Evolutionary conservation across 2,113 vertebrate species (phyloP), one percentile per base, ranked within the genome.

Genomic region (Parotia lawesii): DNA sequence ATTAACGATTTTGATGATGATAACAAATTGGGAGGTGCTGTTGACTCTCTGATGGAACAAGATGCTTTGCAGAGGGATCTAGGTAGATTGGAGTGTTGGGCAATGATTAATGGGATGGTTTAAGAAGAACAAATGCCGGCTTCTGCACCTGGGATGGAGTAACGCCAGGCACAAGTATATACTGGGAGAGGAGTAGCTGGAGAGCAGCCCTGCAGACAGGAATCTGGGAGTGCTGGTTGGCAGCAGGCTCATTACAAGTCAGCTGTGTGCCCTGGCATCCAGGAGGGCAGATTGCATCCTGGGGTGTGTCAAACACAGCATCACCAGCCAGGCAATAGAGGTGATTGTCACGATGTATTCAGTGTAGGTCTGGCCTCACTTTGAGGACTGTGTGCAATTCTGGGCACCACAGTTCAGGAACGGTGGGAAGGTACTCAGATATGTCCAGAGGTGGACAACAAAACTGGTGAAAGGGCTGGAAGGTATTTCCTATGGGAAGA

Each of bases 321-420:
- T 12, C 10, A 44, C 9, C 17, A 54, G 23, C 6, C 2, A 1
- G 28, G 18, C n/a, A 22, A 35, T 44, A 65, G 14, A 6, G 25
- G 6, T 29, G 45, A 45, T 65, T 1, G 1, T 56, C 28, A 33
- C 0, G 0, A 11, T n/a, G 15, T 27, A 15, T 72, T 89, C 8
- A 42, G 7, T 7, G 19, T 10, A 45, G 38, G 9, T 60, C 24
- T 14, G 17, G 29, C 38, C 47, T 74, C 9, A 22, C 16, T 11
- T 60, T 67, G 45, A 60, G 45, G 16, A 7, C 16, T 47, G 16
- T 12, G 29, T n/a, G 15, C 38, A 47, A 1, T 53, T 82, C n/a
- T 53, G 40, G n/a, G 11, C 29, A 45, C 11, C 38, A 75, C 9
- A 35, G 24, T 40, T 67, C 51, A 35, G 1, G 0, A 51, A 60